Percentiles rank a stretch among this genome's conserved stretches.
Conservation (phyloP, 2,797 vertebrate species). For the Diplodus sargus region DNA sequence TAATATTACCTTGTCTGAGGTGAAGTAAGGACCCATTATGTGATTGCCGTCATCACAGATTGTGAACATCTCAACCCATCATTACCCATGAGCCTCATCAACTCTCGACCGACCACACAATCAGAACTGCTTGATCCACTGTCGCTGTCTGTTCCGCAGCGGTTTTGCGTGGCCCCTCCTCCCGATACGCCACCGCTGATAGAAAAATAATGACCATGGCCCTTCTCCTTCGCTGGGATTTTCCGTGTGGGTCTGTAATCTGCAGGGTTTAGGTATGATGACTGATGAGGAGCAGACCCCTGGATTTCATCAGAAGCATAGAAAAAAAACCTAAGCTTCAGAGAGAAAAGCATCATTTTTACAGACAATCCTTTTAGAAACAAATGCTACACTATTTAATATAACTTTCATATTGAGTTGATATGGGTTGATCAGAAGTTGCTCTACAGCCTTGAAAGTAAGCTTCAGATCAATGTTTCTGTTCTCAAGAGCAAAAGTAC, state of each 20-base stretch:
- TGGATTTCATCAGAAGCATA: not conserved
- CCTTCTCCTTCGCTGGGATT: not conserved
- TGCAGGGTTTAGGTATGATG: not conserved
- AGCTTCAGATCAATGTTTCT: too few relatives aligned
- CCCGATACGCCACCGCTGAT: not conserved
- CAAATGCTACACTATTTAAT: not conserved
- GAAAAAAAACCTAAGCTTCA: not conserved
- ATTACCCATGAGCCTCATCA: conserved; percentile 65
- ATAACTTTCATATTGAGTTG: too few relatives aligned
- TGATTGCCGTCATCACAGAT: conserved; percentile 84
- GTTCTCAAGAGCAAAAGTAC: too few relatives aligned
- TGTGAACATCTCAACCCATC: conserved; percentile 53
- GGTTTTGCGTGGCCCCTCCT: conserved; percentile 7
- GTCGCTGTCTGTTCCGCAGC: not conserved
- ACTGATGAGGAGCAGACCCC: not conserved
- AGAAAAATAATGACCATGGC: conserved; percentile 30
- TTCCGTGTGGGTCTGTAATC: not conserved
- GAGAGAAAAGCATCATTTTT: too few relatives aligned
- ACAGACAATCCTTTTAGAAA: too few relatives aligned
- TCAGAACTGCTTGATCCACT: conserved; percentile 48
- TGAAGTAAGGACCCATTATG: conserved; percentile 74
- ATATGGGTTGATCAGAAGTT: too few relatives aligned
- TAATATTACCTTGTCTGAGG: conserved; percentile 32
- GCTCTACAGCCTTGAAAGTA: too few relatives aligned
- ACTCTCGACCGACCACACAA: conserved; percentile 51